Conservation (phyloP, 2,113 vertebrate species). For the Daboia siamensis region DNA sequence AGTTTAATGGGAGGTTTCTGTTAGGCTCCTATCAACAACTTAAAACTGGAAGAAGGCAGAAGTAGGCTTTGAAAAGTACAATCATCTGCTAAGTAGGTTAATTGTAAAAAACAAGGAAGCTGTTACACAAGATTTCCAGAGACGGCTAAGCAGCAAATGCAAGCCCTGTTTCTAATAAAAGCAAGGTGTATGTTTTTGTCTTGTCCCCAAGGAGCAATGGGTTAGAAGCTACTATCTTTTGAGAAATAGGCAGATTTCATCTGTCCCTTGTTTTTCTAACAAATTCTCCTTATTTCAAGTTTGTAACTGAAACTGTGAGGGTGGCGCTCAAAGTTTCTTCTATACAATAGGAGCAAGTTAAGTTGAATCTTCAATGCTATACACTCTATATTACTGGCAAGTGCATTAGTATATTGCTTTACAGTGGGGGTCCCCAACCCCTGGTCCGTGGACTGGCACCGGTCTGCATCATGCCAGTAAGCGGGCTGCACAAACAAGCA, state of each 20-base stretch:
- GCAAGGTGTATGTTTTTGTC: neutral
- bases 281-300: neutral
- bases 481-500: too few relatives aligned
- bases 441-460: too few relatives aligned
- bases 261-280: neutral
- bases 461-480: too few relatives aligned
- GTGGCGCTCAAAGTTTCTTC: neutral
- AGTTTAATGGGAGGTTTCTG: neutral
- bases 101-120: neutral
- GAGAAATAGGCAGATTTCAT: neutral
- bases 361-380: neutral
- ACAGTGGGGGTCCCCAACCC: too few relatives aligned
- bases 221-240: neutral
- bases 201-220: neutral
- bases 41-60: neutral
- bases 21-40: neutral
- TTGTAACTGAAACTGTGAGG: neutral
- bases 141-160: neutral
- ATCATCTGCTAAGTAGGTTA: neutral
- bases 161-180: neutral
- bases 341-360: neutral
- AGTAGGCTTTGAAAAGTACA: neutral
- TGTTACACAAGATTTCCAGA: neutral
- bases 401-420: neutral
- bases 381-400: neutral